phyloP scores from a whole-genome alignment of 2,797 vertebrate genomes.

The Aselliscus stoliczkanus region DNA sequence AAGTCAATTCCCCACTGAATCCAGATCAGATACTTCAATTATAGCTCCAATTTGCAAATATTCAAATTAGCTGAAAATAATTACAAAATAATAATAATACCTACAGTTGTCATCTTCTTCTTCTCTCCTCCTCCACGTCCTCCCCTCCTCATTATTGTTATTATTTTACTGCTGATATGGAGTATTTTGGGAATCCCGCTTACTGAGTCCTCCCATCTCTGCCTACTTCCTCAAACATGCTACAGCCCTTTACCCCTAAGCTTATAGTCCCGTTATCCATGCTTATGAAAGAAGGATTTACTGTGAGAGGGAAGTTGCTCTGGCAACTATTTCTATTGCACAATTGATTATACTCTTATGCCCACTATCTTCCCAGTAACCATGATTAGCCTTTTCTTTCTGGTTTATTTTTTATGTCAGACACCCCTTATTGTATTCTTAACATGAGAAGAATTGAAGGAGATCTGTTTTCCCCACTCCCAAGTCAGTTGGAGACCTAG shows the following conservation, averaged over 20 bases:
- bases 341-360: background rate
- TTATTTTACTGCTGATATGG: background rate
- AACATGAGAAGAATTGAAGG: background rate
- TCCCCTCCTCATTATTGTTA: background rate
- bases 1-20: conserved; percentile 63
- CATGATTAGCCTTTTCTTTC: background rate
- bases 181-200: background rate
- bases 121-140: background rate
- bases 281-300: background rate
- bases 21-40: conserved; percentile 75
- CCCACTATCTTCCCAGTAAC: background rate
- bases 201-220: background rate
- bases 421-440: background rate
- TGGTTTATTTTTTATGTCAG: background rate
- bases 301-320: background rate
- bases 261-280: background rate
- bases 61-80: conserved; percentile 75
- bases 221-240: background rate
- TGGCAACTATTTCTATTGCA: background rate
- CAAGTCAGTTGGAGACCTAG: background rate
- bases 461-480: background rate
- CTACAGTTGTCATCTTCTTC: background rate
- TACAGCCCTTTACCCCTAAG: background rate
- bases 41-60: conserved; percentile 72
- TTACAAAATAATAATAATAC: conserved; percentile 71